Evolutionary conservation across 2,113 vertebrate genomes (phyloP).

Genomic region (Pomatorhinus ruficollis): DNA sequence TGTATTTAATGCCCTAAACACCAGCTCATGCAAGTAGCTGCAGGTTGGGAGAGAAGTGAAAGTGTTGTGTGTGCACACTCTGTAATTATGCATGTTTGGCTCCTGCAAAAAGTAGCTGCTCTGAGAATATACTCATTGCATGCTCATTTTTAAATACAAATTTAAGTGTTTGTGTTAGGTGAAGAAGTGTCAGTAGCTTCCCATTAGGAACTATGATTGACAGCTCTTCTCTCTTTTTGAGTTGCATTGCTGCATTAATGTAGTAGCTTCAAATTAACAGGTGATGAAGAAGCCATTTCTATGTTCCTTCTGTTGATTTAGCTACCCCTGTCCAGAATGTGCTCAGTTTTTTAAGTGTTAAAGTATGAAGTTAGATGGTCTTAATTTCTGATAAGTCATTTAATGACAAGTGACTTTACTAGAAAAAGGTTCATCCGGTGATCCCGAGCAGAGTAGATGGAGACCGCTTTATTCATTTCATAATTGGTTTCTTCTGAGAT

Average conservation of each 20-base stretch:
- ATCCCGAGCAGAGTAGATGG: not conserved
- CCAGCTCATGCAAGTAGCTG: not conserved
- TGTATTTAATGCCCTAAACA: not conserved
- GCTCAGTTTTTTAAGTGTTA: not conserved
- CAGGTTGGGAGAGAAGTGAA: slow-evolving; percentile 26
- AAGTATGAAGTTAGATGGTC: not conserved
- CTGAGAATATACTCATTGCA: not conserved
- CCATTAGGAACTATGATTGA: not conserved
- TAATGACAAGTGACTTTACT: not conserved
- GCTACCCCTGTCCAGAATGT: not conserved
- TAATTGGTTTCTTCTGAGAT: not conserved
- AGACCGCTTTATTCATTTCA: not conserved
- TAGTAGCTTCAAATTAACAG: not conserved
- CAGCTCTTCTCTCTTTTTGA: not conserved
- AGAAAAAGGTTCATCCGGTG: not conserved
- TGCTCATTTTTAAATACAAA: not conserved
- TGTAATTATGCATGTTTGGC: not conserved
- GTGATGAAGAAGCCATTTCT: not conserved
- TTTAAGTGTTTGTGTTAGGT: not conserved
- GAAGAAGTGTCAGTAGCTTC: not conserved
- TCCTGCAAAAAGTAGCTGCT: not conserved
- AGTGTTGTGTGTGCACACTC: not conserved
- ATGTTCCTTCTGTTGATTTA: not conserved
- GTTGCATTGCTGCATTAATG: not conserved
- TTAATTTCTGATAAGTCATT: not conserved